phyloP scores from a whole-genome alignment of 2,888 invertebrate genomes.

The Drosophila algonquin region DNA sequence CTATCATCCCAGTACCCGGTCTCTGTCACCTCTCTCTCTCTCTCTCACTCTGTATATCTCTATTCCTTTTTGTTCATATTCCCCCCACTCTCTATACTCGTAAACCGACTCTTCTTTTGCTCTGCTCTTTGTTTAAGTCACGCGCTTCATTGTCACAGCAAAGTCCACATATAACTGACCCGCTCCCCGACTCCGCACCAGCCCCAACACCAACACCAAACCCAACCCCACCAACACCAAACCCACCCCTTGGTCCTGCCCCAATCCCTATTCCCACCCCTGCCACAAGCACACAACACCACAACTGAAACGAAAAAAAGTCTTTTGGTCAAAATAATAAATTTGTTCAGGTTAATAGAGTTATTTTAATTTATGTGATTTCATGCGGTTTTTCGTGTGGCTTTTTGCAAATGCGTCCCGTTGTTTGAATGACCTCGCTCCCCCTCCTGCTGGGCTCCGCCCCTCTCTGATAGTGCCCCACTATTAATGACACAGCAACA shows the following conservation, averaged over 20 bases:
- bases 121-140: constrained; percentile 31
- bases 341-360: constrained; percentile 83
- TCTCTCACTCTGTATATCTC: background rate
- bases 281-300: background rate
- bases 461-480: background rate
- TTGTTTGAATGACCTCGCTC: constrained; percentile 22
- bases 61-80: background rate
- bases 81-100: background rate
- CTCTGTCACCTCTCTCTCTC: background rate
- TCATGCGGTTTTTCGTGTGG: constrained; percentile 77
- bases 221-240: background rate
- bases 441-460: constrained; percentile 1
- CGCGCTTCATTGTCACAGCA: constrained; percentile 45
- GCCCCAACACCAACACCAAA: too few relatives aligned
- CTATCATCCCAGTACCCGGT: background rate
- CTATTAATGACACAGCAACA: constrained; percentile 45
- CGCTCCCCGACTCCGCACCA: background rate
- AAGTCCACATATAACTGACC: constrained; percentile 11
- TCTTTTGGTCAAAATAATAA: constrained; percentile 78
- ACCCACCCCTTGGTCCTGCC: too few relatives aligned
- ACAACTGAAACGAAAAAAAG: constrained; percentile 11
- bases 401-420: constrained; percentile 75
- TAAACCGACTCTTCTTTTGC: background rate
- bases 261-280: too few relatives aligned
- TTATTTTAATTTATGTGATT: constrained; percentile 81